A percentile compares a stretch with the other conserved stretches of the same genome.
Evolutionary conservation across 2,113 vertebrate genomes (phyloP).

Genomic region (Otocyon megalotis): DNA sequence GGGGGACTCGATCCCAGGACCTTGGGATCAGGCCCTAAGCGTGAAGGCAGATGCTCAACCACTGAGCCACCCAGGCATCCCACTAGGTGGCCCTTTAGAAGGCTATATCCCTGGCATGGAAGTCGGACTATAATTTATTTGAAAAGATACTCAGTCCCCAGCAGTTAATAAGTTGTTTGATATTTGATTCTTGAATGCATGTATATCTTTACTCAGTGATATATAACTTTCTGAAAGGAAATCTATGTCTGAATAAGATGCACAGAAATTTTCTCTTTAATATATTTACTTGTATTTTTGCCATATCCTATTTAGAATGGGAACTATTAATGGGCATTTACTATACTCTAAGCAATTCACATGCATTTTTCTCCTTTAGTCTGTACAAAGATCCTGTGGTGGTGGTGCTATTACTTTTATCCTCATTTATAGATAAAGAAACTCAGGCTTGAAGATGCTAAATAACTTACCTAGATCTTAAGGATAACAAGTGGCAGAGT

Average conservation of each 20-base stretch:
- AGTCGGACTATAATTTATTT: slow-evolving; percentile 12
- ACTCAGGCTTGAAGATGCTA: not conserved
- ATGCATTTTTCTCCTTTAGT: not conserved
- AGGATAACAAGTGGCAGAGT: not conserved
- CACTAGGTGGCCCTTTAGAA: not conserved
- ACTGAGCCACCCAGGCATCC: no score
- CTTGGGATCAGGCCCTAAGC: no score
- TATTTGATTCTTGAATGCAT: not conserved
- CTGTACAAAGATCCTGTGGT: not conserved
- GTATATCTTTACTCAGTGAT: not conserved
- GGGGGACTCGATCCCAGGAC: no score
- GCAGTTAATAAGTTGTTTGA: not conserved
- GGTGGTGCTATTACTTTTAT: not conserved
- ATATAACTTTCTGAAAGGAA: not conserved
- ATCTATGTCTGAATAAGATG: not conserved
- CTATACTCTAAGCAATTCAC: not conserved
- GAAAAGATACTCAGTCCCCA: not conserved
- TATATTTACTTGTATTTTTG: not conserved
- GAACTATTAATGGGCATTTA: not conserved
- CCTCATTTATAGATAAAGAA: not conserved
- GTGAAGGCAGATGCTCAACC: no score
- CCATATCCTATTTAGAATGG: not conserved
- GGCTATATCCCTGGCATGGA: not conserved
- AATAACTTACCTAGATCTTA: not conserved
- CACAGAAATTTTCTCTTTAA: not conserved